Percentiles rank a stretch among this genome's conserved stretches.
phyloP scores from a whole-genome alignment of 2,113 vertebrate species.

The Scalopus aquaticus region DNA sequence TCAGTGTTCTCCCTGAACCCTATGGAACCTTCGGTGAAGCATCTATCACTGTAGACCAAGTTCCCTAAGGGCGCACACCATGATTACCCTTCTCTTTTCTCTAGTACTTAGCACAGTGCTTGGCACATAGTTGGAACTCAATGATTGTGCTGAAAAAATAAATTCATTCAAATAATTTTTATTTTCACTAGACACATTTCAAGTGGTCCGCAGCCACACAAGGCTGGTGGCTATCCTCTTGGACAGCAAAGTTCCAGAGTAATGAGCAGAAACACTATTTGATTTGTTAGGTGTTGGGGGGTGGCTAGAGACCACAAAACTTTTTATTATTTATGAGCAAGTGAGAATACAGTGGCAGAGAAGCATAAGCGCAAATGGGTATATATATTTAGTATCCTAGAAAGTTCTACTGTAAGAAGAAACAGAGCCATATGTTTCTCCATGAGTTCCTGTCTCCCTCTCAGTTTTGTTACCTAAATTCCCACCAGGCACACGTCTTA shows the following conservation, averaged over 20 bases:
- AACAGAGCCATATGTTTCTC: not conserved
- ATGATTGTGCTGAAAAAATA: not conserved
- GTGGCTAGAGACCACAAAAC: not conserved
- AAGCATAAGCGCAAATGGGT: not conserved
- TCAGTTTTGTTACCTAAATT: conserved; percentile 13
- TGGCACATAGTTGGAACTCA: not conserved
- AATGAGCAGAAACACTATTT: not conserved
- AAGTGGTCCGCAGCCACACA: not conserved
- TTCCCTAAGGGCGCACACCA: not conserved
- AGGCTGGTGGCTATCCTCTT: not conserved
- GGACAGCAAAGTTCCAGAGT: not conserved
- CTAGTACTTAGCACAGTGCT: not conserved
- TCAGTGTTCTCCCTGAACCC: not conserved
- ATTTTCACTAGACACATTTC: not conserved
- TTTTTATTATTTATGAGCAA: not conserved
- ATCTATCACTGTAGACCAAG: not conserved
- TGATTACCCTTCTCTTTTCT: not conserved
- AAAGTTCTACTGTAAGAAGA: not conserved
- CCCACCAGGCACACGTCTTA: not conserved
- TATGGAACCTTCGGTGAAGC: not conserved
- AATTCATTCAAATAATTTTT: conserved; percentile 8
- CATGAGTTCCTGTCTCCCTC: not conserved
- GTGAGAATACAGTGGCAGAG: not conserved
- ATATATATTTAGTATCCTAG: not conserved
- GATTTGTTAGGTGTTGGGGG: not conserved